These are phyloP conservation scores for Heliangelus exortis DNA, from an alignment of 2,797 vertebrate genomes.

Conservation along the genomic window DNA sequence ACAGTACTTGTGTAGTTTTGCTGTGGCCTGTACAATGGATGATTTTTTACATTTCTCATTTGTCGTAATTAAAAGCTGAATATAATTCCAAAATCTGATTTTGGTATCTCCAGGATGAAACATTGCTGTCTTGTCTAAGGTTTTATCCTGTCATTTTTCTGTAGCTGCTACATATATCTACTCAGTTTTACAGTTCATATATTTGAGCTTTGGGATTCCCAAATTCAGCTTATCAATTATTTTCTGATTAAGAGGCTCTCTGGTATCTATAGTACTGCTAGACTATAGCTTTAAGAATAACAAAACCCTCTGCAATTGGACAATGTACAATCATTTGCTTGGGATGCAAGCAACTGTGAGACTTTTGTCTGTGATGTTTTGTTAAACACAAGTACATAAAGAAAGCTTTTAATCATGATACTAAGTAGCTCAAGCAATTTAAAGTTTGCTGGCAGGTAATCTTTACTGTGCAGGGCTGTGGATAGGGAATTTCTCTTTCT, in stretches of 20 bases:
- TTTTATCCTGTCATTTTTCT: conserved; percentile 10
- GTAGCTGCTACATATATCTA: neutral
- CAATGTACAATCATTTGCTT: neutral
- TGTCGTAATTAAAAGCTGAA: conserved; percentile 30
- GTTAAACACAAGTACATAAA: neutral
- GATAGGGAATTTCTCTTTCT: neutral
- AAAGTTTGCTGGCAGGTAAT: conserved; percentile 16
- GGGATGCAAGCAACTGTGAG: neutral
- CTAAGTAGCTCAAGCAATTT: neutral
- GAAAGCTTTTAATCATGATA: conserved; percentile 6
- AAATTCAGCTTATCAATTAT: neutral
- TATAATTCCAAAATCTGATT: neutral
- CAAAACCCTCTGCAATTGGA: neutral
- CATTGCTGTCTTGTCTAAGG: neutral
- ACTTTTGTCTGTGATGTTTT: conserved; percentile 8
- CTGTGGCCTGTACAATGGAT: neutral
- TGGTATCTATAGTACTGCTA: neutral
- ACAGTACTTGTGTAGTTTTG: neutral
- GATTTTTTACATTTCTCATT: conserved; percentile 10
- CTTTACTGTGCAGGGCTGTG: neutral
- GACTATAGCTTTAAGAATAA: neutral
- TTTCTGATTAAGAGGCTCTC: neutral
- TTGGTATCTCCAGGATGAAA: conserved; percentile 2
- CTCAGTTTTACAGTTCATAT: neutral
- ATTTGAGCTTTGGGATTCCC: neutral